Percentiles rank a stretch among this genome's conserved stretches.
phyloP scores from a whole-genome alignment of 2,888 invertebrate genomes.

The Aricia artaxerxes region DNA sequence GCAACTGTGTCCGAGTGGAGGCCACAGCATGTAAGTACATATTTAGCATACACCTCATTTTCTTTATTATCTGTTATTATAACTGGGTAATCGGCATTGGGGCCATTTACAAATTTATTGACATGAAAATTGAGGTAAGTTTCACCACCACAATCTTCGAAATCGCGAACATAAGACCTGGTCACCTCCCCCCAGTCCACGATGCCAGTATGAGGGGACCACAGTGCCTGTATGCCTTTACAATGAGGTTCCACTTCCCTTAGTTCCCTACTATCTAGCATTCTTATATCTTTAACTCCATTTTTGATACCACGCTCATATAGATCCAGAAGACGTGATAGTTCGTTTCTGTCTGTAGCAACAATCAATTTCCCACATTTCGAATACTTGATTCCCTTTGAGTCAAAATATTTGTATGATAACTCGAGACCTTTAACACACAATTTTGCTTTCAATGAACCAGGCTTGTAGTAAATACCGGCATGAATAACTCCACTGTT shows the following conservation, averaged over 20 bases:
- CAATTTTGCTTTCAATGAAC: slow-evolving; percentile 95
- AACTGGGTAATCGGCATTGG: slow-evolving; percentile 82
- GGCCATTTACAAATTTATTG: slow-evolving; percentile 82
- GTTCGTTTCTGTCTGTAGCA: slow-evolving; percentile 87
- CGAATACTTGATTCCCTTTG: slow-evolving; percentile 93
- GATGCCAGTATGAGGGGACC: slow-evolving; percentile 99
- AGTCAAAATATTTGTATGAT: slow-evolving; percentile 91
- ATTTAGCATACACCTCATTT: slow-evolving; percentile 82
- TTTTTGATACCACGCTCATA: slow-evolving; percentile 91
- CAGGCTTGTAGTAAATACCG: slow-evolving; percentile 95
- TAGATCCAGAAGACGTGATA: slow-evolving; percentile 86
- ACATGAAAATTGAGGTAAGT: slow-evolving; percentile 90
- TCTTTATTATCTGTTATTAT: slow-evolving; percentile 70
- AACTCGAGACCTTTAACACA: slow-evolving; percentile 93
- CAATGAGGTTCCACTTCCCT: slow-evolving; percentile 93
- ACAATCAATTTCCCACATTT: slow-evolving; percentile 98
- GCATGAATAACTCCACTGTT: slow-evolving; percentile 99
- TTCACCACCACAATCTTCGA: slow-evolving; percentile 87
- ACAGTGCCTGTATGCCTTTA: slow-evolving; percentile 93
- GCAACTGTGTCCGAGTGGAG: slow-evolving; percentile 96
- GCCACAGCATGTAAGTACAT: slow-evolving; percentile 97
- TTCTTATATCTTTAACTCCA: slow-evolving; percentile 89
- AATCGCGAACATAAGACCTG: slow-evolving; percentile 89
- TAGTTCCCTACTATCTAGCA: slow-evolving; percentile 88
- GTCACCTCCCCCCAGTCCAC: slow-evolving; percentile 95